Conservation (phyloP, 2,113 vertebrate species). For the Sisor rabdophorus region DNA sequence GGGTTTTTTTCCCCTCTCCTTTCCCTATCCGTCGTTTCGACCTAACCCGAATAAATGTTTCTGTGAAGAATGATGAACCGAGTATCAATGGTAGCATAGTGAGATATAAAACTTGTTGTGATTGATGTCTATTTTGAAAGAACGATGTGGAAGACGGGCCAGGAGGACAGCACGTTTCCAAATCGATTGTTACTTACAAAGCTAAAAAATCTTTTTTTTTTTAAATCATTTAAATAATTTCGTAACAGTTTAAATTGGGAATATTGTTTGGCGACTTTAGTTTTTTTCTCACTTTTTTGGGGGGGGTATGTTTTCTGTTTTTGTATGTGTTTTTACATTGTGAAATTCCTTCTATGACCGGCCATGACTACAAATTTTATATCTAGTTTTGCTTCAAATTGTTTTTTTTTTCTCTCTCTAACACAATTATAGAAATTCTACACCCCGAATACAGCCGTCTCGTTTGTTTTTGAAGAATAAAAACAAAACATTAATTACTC, state of each 20-base stretch:
- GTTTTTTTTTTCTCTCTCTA: neutral
- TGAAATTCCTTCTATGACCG: neutral
- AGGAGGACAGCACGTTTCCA: neutral
- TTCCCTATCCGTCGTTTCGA: neutral
- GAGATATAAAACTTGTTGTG: conserved; percentile 6
- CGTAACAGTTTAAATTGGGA: neutral
- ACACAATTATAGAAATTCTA: neutral
- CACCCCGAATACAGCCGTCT: conserved; percentile 46
- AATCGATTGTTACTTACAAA: conserved; percentile 49
- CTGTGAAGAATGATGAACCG: conserved; percentile 2
- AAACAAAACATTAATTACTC: conserved; percentile 55
- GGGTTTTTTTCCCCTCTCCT: neutral
- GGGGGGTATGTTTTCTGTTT: neutral
- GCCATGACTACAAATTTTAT: neutral
- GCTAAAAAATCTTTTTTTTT: too few relatives aligned
- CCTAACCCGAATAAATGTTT: conserved; percentile 6
- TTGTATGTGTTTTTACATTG: neutral
- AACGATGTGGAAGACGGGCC: conserved; percentile 11
- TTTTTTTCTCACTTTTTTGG: neutral
- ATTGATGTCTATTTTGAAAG: conserved; percentile 29
- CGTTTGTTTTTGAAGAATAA: conserved; percentile 63
- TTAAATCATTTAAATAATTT: too few relatives aligned
- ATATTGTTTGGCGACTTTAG: neutral
- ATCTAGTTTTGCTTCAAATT: neutral
- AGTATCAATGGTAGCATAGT: conserved; percentile 2